phyloP scores from a whole-genome alignment of 1,140 invertebrate species.

The Antheraea mylitta region DNA sequence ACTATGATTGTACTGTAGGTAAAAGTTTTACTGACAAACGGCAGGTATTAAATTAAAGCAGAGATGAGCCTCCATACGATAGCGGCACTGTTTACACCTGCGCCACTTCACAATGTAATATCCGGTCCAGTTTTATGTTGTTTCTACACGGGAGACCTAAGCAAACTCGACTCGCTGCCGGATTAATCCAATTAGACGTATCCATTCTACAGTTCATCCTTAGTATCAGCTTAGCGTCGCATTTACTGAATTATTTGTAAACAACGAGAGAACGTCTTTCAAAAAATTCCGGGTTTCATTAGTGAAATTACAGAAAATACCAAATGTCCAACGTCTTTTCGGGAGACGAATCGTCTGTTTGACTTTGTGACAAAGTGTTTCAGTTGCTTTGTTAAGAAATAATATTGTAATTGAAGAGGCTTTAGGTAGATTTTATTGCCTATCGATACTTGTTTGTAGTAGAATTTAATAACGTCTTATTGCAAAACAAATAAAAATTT shows the following conservation, averaged over 20 bases:
- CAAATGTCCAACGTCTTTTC: constrained; percentile 2
- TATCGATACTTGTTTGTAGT: background rate
- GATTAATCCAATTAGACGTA: constrained; percentile 64
- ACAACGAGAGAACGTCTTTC: background rate
- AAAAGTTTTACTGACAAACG: background rate
- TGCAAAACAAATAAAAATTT: too few species aligned
- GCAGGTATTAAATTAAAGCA: constrained; percentile 49
- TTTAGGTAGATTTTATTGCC: background rate
- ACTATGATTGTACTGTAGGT: too few species aligned
- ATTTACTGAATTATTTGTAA: background rate
- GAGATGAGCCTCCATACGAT: constrained; percentile 39
- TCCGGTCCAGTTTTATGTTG: constrained; percentile 63
- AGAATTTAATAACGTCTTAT: background rate
- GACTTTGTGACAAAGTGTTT: background rate
- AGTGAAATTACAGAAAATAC: background rate
- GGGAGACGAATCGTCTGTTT: background rate
- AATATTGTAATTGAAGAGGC: background rate
- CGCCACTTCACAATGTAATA: constrained; percentile 62
- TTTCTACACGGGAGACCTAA: constrained; percentile 55
- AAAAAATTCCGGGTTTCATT: background rate
- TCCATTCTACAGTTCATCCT: constrained; percentile 34
- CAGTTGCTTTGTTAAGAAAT: background rate
- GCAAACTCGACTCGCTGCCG: constrained; percentile 50
- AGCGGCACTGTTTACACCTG: constrained; percentile 50
- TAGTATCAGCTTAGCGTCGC: constrained; percentile 27